phyloP scores from a whole-genome alignment of 2,113 vertebrate species.

The Raja brachyura region DNA sequence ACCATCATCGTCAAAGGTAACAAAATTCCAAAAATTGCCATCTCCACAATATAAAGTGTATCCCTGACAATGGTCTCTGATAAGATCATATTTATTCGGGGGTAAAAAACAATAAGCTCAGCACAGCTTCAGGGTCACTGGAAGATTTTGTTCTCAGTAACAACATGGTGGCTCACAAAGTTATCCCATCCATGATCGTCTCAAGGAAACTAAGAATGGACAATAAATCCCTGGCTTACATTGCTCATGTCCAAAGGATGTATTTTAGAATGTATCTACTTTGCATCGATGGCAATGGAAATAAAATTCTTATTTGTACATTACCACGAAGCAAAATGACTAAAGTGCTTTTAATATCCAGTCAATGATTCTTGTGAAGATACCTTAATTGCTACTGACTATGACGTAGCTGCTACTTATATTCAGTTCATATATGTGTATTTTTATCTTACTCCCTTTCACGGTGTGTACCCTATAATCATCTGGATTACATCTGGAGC shows the following conservation, averaged over 20 bases:
- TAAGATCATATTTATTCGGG: background rate
- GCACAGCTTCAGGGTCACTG: too few relatives aligned
- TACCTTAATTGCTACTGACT: background rate
- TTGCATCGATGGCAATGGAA: background rate
- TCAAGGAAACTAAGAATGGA: background rate
- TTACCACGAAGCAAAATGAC: background rate
- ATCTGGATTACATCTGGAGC: constrained; percentile 33
- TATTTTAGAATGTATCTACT: background rate
- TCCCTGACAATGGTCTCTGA: constrained; percentile 9
- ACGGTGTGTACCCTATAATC: constrained; percentile 26
- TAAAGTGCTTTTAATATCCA: constrained; percentile 14
- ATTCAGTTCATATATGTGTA: constrained; percentile 18
- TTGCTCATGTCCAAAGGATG: background rate
- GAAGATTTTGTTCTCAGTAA: too few relatives aligned
- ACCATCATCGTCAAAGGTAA: constrained; percentile 29
- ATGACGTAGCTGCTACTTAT: constrained; percentile 30
- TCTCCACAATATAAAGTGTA: constrained; percentile 16
- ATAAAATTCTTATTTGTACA: background rate
- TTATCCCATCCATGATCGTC: too few relatives aligned
- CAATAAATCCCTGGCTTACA: background rate
- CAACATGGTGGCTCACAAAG: background rate
- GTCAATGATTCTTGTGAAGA: constrained; percentile 27
- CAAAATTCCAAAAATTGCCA: background rate
- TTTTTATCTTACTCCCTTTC: constrained; percentile 35
- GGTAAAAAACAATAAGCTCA: background rate